phyloP scores from a whole-genome alignment of 2,797 vertebrate species.

The Enteromius afrohamiltoni region DNA sequence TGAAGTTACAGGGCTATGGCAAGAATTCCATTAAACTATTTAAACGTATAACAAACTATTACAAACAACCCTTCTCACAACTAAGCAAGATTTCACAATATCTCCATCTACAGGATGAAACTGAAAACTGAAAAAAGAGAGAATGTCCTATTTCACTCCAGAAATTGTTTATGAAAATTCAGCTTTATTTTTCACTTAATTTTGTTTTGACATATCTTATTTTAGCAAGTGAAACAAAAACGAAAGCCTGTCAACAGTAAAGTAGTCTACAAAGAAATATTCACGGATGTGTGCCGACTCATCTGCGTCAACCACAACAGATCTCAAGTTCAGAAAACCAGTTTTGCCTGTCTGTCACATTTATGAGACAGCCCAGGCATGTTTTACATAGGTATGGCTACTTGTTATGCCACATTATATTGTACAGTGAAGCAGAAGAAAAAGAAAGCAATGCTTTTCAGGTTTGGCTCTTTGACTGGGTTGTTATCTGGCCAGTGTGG shows the following conservation, averaged over 20 bases:
- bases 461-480: background rate
- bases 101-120: conserved; percentile 8
- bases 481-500: background rate
- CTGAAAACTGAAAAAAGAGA: background rate
- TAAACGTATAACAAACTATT: background rate
- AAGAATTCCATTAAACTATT: background rate
- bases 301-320: conserved; percentile 24
- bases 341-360: conserved; percentile 39
- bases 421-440: conserved; percentile 18
- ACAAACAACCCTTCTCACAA: background rate
- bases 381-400: conserved; percentile 33
- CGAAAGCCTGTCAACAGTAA: background rate
- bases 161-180: background rate
- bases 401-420: conserved; percentile 14
- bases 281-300: background rate
- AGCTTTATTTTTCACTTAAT: background rate
- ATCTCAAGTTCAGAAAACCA: conserved; percentile 32
- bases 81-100: background rate
- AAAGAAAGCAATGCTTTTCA: background rate
- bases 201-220: background rate
- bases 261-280: background rate
- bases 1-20: background rate
- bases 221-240: background rate
- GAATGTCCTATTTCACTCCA: background rate
- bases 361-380: conserved; percentile 31